These are phyloP conservation scores for Drosophila sproati DNA, from an alignment of 1,140 invertebrate species.

Conservation along the genomic window DNA sequence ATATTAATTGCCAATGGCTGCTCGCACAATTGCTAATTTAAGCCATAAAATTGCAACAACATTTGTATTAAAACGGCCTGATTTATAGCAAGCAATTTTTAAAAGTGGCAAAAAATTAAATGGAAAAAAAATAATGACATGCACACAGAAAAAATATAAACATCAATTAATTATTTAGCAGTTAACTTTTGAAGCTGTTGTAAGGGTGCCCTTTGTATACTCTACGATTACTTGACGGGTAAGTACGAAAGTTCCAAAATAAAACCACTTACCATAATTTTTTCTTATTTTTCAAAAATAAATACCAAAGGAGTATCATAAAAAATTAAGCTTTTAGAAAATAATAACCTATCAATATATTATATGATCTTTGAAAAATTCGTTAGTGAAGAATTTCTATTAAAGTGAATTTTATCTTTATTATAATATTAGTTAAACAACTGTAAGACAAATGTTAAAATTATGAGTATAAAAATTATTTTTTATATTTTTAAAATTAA, in stretches of 20 bases:
- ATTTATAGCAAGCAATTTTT: constrained; percentile 61
- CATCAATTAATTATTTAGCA: constrained; percentile 76
- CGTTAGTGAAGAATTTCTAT: too few relatives aligned
- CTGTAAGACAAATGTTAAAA: too few relatives aligned
- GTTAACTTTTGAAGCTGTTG: constrained; percentile 15
- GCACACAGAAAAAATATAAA: constrained; percentile 47
- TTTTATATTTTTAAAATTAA: background rate
- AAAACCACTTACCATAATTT: background rate
- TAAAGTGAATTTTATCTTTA: too few relatives aligned
- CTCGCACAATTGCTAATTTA: constrained; percentile 68
- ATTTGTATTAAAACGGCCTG: constrained; percentile 73
- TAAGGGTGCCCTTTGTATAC: constrained; percentile 3
- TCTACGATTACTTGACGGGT: background rate
- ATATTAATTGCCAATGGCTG: constrained; percentile 69
- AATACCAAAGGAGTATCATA: too few relatives aligned
- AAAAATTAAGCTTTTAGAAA: too few relatives aligned
- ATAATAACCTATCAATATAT: too few relatives aligned
- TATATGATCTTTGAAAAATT: too few relatives aligned
- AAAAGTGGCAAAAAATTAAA: constrained; percentile 34
- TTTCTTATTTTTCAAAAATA: background rate
- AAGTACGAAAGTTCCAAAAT: background rate
- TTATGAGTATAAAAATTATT: too few relatives aligned
- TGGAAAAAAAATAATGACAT: constrained; percentile 5
- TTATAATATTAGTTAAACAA: too few relatives aligned
- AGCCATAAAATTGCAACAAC: constrained; percentile 74